Conservation (phyloP, 1,140 invertebrate species). For the Bombus haemorrhoidalis region DNA sequence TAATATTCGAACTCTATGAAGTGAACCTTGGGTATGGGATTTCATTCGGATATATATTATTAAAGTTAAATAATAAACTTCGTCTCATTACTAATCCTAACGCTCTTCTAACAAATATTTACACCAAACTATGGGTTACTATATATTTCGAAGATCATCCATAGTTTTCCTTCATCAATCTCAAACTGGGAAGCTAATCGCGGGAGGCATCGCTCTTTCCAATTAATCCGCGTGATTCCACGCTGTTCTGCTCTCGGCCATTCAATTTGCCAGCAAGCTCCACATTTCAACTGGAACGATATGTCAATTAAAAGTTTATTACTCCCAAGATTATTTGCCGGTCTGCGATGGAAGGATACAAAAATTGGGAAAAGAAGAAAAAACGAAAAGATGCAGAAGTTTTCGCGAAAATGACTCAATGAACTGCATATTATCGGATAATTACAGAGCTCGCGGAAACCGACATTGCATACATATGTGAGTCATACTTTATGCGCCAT, state of each 20-base stretch:
- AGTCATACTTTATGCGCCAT: neutral
- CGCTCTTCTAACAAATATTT: neutral
- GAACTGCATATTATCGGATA: no score
- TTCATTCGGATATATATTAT: no score
- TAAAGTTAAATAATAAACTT: no score
- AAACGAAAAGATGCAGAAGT: no score
- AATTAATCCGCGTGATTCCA: neutral
- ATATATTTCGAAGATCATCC: neutral
- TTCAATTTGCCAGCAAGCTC: neutral
- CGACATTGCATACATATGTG: neutral
- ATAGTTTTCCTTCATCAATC: no score
- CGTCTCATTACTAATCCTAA: no score
- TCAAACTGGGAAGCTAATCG: neutral
- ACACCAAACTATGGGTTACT: neutral
- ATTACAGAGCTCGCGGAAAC: no score
- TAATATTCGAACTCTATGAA: no score
- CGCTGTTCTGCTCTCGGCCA: neutral
- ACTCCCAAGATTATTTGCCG: slow-evolving; percentile 9
- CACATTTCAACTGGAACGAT: neutral
- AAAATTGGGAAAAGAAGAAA: no score
- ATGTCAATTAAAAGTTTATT: slow-evolving; percentile 43
- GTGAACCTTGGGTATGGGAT: no score
- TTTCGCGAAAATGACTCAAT: no score
- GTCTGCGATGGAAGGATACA: neutral
- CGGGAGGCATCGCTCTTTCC: neutral